Percentiles rank a stretch among this genome's conserved stretches.
phyloP scores from a whole-genome alignment of 2,797 vertebrate genomes.

The Heteromormyrus szaboi region DNA sequence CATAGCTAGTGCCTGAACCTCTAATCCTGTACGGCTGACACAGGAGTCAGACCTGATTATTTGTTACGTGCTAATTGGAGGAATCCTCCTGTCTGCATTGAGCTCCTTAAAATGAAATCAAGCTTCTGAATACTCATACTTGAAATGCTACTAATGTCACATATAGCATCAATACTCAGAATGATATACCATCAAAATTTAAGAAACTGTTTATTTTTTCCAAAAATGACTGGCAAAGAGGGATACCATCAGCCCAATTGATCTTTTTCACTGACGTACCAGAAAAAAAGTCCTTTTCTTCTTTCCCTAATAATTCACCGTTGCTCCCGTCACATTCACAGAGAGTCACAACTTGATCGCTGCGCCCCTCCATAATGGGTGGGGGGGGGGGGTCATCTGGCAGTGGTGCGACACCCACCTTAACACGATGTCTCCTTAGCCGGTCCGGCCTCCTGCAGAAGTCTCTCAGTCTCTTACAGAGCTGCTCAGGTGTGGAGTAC shows the following conservation, averaged over 20 bases:
- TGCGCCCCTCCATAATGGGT: not conserved
- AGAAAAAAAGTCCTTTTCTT: not conserved
- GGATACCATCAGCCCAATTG: not conserved
- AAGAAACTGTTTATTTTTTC: not conserved
- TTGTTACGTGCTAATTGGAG: constrained; percentile 31
- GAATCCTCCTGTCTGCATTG: constrained; percentile 25
- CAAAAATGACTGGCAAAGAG: not conserved
- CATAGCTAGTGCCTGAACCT: constrained; percentile 31
- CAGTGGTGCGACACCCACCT: constrained; percentile 65
- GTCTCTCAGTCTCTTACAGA: constrained; percentile 77
- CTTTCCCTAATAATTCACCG: not conserved
- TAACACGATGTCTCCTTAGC: constrained; percentile 71
- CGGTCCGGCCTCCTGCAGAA: constrained; percentile 81
- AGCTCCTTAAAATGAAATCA: not conserved
- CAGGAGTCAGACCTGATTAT: constrained; percentile 27
- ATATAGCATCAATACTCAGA: not conserved
- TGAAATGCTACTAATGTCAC: not conserved
- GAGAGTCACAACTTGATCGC: not conserved
- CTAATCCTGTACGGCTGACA: constrained; percentile 37
- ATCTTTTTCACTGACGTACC: not conserved
- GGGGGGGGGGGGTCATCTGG: not conserved
- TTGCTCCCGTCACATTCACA: not conserved
- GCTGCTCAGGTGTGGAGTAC: constrained; percentile 93
- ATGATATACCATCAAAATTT: not conserved
- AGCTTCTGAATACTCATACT: not conserved